Conservation (phyloP, 2,113 vertebrate genomes). For the Dermatemys mawii region DNA sequence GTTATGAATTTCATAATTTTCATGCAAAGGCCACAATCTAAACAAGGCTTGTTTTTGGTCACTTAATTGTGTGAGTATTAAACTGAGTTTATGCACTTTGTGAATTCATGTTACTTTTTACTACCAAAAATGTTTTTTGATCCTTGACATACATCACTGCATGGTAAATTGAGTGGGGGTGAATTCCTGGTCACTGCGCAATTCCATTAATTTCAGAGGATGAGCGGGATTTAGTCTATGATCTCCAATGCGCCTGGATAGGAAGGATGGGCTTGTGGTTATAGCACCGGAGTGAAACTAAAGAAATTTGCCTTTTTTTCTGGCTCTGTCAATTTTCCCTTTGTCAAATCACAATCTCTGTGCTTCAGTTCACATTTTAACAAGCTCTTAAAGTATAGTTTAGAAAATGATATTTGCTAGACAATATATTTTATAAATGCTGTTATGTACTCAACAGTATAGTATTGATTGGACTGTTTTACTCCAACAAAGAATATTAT, state of each 20-base stretch:
- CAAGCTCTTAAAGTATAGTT: background rate
- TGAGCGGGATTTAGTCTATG: background rate
- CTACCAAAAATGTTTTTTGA: background rate
- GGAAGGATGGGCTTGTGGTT: background rate
- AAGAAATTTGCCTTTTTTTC: background rate
- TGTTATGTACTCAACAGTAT: background rate
- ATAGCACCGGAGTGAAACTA: background rate
- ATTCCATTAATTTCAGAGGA: background rate
- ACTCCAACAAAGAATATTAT: background rate
- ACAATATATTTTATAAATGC: background rate
- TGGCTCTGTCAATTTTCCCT: background rate
- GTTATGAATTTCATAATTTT: background rate
- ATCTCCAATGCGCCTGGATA: background rate
- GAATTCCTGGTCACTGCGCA: background rate
- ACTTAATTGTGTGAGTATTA: background rate
- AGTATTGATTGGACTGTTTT: background rate
- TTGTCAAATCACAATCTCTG: background rate
- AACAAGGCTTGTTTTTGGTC: fast-evolving
- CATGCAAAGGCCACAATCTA: background rate
- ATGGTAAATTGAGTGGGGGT: background rate
- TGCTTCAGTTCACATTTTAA: background rate
- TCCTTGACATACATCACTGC: background rate
- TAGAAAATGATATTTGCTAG: background rate
- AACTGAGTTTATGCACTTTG: background rate
- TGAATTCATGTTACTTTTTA: fast-evolving